Base-by-base conservation (phyloP, 2,797 vertebrate genomes). In the Coluber constrictor region DNA sequence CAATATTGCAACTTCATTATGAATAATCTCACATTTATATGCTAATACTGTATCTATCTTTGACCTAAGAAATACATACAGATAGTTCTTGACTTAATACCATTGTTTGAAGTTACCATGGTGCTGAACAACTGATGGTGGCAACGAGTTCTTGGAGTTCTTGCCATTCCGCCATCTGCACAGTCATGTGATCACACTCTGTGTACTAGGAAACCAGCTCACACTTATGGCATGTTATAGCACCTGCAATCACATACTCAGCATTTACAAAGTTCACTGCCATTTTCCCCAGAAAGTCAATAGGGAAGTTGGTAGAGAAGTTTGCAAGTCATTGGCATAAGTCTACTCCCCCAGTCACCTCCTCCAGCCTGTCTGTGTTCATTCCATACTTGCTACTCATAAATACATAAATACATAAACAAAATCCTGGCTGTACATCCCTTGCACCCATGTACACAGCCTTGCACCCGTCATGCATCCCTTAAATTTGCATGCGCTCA, bases 21-120 rank as follows among this genome's bases (percentile, higher is more conserved):
- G 89, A 94, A 94, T 94, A 51, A 60, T 94, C 37, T 18, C 60
- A 90, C 60, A 88, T 16, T 88, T 0, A 15, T 20, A 93, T 61
- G 88, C 27, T 23, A 56, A 10, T 54, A 18, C 13, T 93, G 92
- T 55, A 4, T 51, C 93, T 29, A 90, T 7, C 15, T 90, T 92
- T 94, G 0, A n/a, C 1, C 20, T 89, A 90, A 47, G 61, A 12
- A 94, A 90, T 55, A 25, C 83, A 23, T 60, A 15, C 32, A 51
- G 59, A 4, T 79, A 43, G 32, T 20, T 43, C 32, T 43, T 37
- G 18, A 79, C 18, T 37, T 43, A 43, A 79, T 43, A 43, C 8
- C 18, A 79, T 79, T 79, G 18, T 43, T 37, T 79, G 70, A 79
- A 79, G 70, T 79, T 79, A 79, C 16, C 20, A 43, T 20, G 32